These are phyloP conservation scores for Athene noctua DNA, from an alignment of 2,113 vertebrate genomes.

Conservation along the genomic window DNA sequence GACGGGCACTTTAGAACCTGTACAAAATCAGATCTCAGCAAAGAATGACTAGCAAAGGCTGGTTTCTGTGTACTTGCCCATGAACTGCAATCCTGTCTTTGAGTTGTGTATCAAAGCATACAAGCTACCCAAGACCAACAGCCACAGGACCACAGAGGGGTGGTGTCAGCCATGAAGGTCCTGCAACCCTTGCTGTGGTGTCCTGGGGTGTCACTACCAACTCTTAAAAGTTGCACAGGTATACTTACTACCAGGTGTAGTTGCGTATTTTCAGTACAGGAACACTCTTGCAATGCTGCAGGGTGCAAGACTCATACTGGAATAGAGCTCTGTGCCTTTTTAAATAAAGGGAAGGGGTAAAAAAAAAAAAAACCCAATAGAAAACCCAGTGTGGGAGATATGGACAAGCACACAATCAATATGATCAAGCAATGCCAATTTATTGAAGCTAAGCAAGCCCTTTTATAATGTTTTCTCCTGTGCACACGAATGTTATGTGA, in stretches of 20 bases:
- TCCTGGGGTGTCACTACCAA: background rate
- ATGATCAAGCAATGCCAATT: no score
- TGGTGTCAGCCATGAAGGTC: no score
- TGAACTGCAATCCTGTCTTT: rapidly evolving
- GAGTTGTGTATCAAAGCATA: rapidly evolving
- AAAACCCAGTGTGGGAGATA: no score
- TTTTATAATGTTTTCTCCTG: no score
- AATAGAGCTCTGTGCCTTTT: background rate
- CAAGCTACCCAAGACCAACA: background rate
- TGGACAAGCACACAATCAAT: no score
- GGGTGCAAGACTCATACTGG: background rate
- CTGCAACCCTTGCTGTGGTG: background rate
- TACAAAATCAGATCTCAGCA: background rate
- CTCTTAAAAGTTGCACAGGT: background rate
- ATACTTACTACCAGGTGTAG: background rate
- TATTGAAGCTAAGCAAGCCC: no score
- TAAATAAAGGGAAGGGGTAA: background rate
- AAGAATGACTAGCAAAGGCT: background rate
- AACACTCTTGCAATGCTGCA: background rate
- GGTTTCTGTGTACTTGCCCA: no score
- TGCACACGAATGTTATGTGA: no score
- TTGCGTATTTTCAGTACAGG: background rate
- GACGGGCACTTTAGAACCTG: rapidly evolving
- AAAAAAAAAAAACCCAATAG: background rate
- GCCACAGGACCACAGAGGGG: background rate